These are phyloP conservation scores for Eurytoma adleriae DNA, from an alignment of 2,888 invertebrate species.

Conservation along the genomic window DNA sequence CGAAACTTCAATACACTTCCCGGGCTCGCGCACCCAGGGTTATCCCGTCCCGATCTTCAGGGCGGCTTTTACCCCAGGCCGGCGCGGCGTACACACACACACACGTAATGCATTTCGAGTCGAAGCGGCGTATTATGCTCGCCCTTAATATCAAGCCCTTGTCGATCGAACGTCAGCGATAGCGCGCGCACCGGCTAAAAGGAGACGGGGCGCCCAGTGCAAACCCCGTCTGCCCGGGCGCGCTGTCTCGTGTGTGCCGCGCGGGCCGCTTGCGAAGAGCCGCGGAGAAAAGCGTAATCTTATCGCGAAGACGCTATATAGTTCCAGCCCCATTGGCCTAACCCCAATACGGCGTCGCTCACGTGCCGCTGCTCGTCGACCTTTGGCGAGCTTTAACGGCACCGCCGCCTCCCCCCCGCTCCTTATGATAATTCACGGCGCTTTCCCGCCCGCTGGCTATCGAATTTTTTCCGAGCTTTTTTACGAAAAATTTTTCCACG, in stretches of 20 bases:
- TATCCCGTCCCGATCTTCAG: conserved; percentile 4
- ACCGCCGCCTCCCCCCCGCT: no score
- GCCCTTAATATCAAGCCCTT: conserved; percentile 36
- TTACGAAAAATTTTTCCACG: no score
- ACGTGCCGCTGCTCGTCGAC: background rate
- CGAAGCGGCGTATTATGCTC: background rate
- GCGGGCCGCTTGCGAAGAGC: background rate
- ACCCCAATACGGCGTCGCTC: background rate
- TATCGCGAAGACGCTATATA: conserved; percentile 29
- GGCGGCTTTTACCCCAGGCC: conserved; percentile 2
- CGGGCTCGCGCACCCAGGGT: background rate
- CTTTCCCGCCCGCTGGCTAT: no score
- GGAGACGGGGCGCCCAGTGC: background rate
- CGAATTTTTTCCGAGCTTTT: background rate
- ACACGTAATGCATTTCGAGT: background rate
- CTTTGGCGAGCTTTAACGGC: background rate
- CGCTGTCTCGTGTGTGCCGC: background rate
- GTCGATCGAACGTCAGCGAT: conserved; percentile 38
- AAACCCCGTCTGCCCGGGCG: background rate
- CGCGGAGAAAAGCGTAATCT: conserved; percentile 39
- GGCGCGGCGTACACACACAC: background rate
- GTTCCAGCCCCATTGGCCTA: conserved; percentile 30
- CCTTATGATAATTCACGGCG: no score
- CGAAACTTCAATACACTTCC: conserved; percentile 10
- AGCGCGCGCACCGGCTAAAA: background rate